Conservation (phyloP, 2,113 vertebrate genomes). For the Loxodonta africana region DNA sequence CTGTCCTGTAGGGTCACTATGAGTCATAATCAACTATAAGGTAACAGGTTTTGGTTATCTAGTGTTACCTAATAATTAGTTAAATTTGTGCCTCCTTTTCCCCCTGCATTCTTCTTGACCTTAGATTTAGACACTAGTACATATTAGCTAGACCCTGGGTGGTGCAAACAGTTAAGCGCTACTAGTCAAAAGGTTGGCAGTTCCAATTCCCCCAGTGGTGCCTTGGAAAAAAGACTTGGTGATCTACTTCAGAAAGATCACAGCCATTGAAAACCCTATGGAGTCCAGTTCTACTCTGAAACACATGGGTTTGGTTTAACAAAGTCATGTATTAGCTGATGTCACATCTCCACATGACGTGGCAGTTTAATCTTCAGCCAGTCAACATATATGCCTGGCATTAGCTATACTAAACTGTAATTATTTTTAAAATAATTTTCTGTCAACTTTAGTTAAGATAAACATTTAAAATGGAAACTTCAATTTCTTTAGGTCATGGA, state of each 20-base stretch:
- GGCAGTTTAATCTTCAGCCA: slow-evolving; percentile 34
- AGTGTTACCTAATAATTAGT: background rate
- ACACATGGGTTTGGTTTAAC: background rate
- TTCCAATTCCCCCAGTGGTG: background rate
- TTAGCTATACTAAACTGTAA: background rate
- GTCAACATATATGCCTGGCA: background rate
- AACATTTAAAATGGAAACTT: slow-evolving; percentile 78
- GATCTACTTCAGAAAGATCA: background rate
- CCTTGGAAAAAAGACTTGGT: background rate
- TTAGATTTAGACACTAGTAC: background rate
- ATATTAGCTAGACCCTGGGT: background rate
- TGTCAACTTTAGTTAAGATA: slow-evolving; percentile 53
- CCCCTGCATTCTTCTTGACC: background rate
- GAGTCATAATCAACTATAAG: background rate
- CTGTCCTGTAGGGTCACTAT: background rate
- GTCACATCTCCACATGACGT: background rate
- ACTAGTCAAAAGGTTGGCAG: background rate
- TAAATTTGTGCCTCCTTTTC: background rate
- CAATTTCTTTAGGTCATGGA: slow-evolving; percentile 93
- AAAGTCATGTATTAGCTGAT: background rate
- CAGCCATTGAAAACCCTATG: background rate
- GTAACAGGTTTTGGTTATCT: background rate
- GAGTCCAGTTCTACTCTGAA: background rate
- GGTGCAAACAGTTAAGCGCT: background rate
- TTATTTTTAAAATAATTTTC: slow-evolving; percentile 58